Conservation (phyloP, 2,113 vertebrate genomes). For the Siniperca knerii region DNA sequence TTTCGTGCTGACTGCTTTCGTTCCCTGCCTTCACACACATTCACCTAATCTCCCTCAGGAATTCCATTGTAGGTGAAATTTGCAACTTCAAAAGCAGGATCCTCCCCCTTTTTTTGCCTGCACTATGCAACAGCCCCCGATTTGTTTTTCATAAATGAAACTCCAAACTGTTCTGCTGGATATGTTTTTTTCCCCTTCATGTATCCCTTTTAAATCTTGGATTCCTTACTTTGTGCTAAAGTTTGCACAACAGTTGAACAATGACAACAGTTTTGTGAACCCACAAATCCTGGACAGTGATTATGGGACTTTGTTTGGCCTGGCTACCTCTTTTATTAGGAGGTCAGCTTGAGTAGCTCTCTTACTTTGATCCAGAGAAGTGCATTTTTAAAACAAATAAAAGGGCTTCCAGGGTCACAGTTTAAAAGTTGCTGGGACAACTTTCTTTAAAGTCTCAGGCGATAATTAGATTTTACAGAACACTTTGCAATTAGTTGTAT, state of each 20-base stretch:
- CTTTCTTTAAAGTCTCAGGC: conserved; percentile 58
- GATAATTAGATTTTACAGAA: conserved; percentile 72
- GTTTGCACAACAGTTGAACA: conserved; percentile 25
- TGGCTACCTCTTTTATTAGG: conserved; percentile 11
- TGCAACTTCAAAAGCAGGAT: conserved; percentile 70
- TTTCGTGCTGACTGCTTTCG: conserved; percentile 58
- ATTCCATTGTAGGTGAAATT: conserved; percentile 60
- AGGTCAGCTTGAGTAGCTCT: conserved; percentile 28
- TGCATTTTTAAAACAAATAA: conserved; percentile 53
- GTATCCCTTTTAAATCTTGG: conserved; percentile 12
- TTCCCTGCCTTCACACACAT: conserved; percentile 44
- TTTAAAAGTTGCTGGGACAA: conserved; percentile 38
- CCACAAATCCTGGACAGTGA: background rate
- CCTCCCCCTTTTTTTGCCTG: conserved; percentile 42
- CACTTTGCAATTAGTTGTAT: conserved; percentile 71
- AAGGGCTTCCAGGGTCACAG: conserved; percentile 53
- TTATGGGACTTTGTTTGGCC: background rate
- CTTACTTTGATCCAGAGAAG: conserved; percentile 24
- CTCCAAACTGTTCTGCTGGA: conserved; percentile 18
- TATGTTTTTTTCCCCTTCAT: background rate
- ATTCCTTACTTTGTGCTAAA: conserved; percentile 1
- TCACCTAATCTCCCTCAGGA: conserved; percentile 68
- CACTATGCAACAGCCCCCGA: conserved; percentile 5
- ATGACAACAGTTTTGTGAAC: conserved; percentile 32
- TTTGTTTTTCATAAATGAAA: conserved; percentile 60